Evolutionary conservation across 2,888 invertebrate genomes (phyloP).

Genomic region (Stenchaetothrips biformis): DNA sequence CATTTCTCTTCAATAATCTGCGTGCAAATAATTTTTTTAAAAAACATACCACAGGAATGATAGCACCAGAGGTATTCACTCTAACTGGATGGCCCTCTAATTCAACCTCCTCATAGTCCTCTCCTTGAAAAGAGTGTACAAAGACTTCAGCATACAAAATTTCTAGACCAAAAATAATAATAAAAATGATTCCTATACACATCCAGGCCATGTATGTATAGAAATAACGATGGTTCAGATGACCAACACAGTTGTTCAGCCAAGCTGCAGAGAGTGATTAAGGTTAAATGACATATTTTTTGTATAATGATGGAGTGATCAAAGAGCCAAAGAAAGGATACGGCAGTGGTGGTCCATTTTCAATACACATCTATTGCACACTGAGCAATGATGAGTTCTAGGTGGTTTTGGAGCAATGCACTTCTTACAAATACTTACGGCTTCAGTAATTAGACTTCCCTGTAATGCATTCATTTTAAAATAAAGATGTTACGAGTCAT

Average conservation of each 20-base stretch:
- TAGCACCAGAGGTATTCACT: conserved; percentile 64
- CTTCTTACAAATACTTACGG: conserved; percentile 89
- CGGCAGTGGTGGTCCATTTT: conserved; percentile 98
- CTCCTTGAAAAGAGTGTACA: conserved; percentile 52
- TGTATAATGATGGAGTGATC: conserved; percentile 29
- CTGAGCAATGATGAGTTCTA: conserved; percentile 90
- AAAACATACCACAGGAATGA: conserved; percentile 63
- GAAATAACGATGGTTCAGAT: conserved; percentile 88
- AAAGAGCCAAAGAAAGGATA: conserved; percentile 54
- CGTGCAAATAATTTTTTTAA: conserved; percentile 11
- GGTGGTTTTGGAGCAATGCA: conserved; percentile 93
- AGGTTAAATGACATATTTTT: conserved; percentile 35
- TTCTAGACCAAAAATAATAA: conserved; percentile 74
- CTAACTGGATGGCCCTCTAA: conserved; percentile 74
- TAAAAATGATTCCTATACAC: conserved; percentile 75
- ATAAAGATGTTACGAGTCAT: conserved; percentile 27
- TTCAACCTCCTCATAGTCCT: conserved; percentile 52
- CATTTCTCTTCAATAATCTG: background rate
- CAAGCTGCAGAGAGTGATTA: conserved; percentile 60
- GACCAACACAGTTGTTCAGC: conserved; percentile 96
- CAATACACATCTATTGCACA: conserved; percentile 85
- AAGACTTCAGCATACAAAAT: conserved; percentile 69
- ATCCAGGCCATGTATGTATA: conserved; percentile 90
- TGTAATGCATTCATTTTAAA: conserved; percentile 44
- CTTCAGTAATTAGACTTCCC: conserved; percentile 70